Evolutionary conservation across 1,140 invertebrate species (phyloP).

Genomic region (Ceratitis capitata): DNA sequence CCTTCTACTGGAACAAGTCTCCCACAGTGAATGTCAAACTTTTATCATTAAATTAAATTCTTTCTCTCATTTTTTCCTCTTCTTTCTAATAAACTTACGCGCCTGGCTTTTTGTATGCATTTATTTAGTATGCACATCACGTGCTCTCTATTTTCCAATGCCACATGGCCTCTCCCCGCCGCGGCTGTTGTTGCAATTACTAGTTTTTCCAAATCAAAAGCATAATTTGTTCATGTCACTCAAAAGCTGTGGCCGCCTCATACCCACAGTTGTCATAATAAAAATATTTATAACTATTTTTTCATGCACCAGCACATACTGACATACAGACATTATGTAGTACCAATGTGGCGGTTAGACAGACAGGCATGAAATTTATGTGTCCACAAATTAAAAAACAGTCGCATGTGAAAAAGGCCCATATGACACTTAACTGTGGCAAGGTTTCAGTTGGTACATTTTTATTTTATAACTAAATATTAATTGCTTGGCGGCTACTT

Average conservation of each 20-base stretch:
- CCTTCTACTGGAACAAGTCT: too few species aligned
- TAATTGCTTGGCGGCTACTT: neutral
- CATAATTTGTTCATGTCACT: slow-evolving; percentile 15
- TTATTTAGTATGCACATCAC: neutral
- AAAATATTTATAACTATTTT: neutral
- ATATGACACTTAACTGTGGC: neutral
- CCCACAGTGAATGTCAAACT: too few species aligned
- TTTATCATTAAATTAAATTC: too few species aligned
- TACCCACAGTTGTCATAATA: slow-evolving; percentile 15
- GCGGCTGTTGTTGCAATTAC: too few species aligned
- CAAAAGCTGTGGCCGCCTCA: neutral
- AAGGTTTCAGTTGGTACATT: neutral
- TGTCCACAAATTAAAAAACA: neutral
- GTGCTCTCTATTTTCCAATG: neutral
- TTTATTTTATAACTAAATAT: neutral
- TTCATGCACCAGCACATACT: too few species aligned
- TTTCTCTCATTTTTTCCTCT: too few species aligned
- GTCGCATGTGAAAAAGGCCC: neutral
- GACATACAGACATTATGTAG: too few species aligned
- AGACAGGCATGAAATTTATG: slow-evolving; percentile 25
- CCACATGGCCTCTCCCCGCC: too few species aligned
- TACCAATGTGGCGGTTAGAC: neutral
- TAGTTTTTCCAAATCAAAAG: neutral
- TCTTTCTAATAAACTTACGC: too few species aligned
- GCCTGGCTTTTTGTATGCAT: neutral